Conservation (phyloP, 2,113 vertebrate genomes). For the Asarcornis scutulata region DNA sequence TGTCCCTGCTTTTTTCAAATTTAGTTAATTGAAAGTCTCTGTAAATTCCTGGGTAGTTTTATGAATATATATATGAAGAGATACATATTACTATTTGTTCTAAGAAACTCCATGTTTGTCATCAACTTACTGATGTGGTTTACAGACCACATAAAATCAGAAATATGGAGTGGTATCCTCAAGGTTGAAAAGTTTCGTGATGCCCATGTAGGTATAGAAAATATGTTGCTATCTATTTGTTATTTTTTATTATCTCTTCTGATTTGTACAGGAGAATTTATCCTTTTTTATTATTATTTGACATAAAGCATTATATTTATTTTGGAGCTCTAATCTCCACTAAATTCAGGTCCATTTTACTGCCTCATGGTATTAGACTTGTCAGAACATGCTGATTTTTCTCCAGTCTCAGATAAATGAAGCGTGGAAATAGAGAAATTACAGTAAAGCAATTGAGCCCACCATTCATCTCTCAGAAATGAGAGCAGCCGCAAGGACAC, state of each 20-base stretch:
- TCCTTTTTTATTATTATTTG: slow-evolving; percentile 75
- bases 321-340: slow-evolving; percentile 68
- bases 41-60: slow-evolving; percentile 26
- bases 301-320: slow-evolving; percentile 79
- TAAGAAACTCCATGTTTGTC: slow-evolving; percentile 19
- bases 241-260: slow-evolving; percentile 81
- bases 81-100: neutral
- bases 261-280: slow-evolving; percentile 83
- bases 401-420: slow-evolving; percentile 68
- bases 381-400: slow-evolving; percentile 73
- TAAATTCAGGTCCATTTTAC: slow-evolving; percentile 74
- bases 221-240: slow-evolving; percentile 78
- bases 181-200: slow-evolving; percentile 59
- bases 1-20: slow-evolving; percentile 3
- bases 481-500: slow-evolving; percentile 50
- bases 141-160: slow-evolving; percentile 15
- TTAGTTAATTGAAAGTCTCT: slow-evolving; percentile 6
- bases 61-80: neutral
- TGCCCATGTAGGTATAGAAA: slow-evolving; percentile 70
- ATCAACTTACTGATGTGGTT: neutral
- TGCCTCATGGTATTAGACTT: slow-evolving; percentile 64
- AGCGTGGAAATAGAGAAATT: slow-evolving; percentile 72
- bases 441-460: slow-evolving; percentile 26
- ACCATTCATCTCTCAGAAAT: slow-evolving; percentile 47
- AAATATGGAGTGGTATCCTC: neutral